A percentile compares a stretch with the other conserved stretches of the same genome.
These are phyloP conservation scores for Tinamus major DNA, from an alignment of 2,797 vertebrate genomes.

Conservation along the genomic window DNA sequence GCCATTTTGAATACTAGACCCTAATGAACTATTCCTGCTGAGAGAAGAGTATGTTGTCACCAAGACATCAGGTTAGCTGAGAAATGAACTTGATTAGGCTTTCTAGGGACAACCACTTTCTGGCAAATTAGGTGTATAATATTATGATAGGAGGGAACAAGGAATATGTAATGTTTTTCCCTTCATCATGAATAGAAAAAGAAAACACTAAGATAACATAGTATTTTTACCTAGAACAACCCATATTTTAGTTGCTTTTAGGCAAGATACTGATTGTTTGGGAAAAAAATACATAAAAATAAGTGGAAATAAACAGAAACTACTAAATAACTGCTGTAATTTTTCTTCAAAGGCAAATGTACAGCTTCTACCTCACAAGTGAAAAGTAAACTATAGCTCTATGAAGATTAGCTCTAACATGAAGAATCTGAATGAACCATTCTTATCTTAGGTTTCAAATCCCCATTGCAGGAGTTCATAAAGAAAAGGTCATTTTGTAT, in stretches of 20 bases:
- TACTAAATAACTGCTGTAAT: not conserved
- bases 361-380: not conserved
- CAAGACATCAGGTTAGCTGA: not conserved
- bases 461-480: not conserved
- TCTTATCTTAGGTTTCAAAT: conserved; percentile 26
- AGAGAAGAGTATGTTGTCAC: not conserved
- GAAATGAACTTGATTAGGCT: not conserved
- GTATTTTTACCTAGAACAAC: not conserved
- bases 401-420: not conserved
- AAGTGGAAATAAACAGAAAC: not conserved
- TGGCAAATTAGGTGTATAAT: not conserved
- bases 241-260: not conserved
- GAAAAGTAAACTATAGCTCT: not conserved
- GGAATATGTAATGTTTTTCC: not conserved
- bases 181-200: not conserved
- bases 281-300: not conserved
- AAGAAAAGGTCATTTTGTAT: conserved; percentile 35
- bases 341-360: not conserved
- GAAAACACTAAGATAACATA: not conserved
- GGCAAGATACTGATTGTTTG: not conserved
- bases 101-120: not conserved
- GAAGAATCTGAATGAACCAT: not conserved
- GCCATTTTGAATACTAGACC: not conserved
- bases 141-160: not conserved
- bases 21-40: not conserved